phyloP scores from a whole-genome alignment of 2,888 invertebrate genomes.

The Dyspetes luteomarginatus region DNA sequence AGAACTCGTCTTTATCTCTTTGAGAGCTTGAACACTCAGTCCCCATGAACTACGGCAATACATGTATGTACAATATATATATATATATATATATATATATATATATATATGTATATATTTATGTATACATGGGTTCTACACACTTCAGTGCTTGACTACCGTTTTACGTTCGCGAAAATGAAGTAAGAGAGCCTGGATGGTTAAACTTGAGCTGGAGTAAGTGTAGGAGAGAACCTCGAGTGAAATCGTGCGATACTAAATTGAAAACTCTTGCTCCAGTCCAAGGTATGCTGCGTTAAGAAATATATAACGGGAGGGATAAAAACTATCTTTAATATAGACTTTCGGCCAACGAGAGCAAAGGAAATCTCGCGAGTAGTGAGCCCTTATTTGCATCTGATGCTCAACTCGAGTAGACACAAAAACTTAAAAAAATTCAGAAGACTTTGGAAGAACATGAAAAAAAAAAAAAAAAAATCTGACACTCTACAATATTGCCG shows the following conservation, averaged over 20 bases:
- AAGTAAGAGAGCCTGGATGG: neutral
- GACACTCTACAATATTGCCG: too few relatives aligned
- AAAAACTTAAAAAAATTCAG: neutral
- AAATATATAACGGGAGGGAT: constrained; percentile 8
- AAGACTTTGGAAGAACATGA: neutral
- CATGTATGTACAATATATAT: too few relatives aligned
- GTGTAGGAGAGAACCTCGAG: neutral
- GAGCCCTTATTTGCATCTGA: neutral
- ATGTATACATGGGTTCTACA: neutral
- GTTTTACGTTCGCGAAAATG: constrained; percentile 4
- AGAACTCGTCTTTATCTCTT: neutral
- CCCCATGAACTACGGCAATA: neutral
- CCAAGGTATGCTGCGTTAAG: constrained; percentile 15
- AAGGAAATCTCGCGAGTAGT: neutral
- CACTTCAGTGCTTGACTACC: constrained; percentile 16
- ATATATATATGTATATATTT: too few relatives aligned
- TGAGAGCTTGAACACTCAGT: neutral
- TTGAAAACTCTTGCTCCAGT: constrained; percentile 27
- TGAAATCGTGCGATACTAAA: constrained; percentile 41
- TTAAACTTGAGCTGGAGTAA: neutral
- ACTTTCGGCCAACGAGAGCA: neutral
- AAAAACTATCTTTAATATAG: constrained; percentile 1
- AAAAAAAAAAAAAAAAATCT: neutral
- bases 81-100: too few relatives aligned
- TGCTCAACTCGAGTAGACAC: neutral